These are phyloP conservation scores for Papilio machaon DNA, from an alignment of 1,140 invertebrate species.

Conservation along the genomic window DNA sequence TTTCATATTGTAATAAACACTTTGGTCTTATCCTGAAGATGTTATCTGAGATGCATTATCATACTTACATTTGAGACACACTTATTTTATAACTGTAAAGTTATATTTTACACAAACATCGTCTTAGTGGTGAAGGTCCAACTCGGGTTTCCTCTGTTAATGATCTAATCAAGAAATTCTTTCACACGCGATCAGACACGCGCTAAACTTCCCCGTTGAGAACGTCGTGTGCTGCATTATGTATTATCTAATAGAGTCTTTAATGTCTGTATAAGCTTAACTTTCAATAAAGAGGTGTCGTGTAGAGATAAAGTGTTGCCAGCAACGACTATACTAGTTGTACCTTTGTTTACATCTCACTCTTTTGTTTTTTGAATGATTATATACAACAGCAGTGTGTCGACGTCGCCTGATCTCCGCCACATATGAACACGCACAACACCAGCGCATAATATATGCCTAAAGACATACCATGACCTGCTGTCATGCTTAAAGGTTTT, in stretches of 20 bases:
- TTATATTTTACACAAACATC: background rate
- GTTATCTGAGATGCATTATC: background rate
- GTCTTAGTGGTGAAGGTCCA: background rate
- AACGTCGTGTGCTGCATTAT: background rate
- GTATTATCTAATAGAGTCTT: background rate
- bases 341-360: no score
- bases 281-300: background rate
- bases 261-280: background rate
- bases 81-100: background rate
- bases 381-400: no score
- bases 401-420: no score
- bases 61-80: background rate
- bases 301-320: background rate
- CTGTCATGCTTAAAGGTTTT: no score
- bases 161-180: constrained; percentile 9
- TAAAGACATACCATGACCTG: no score
- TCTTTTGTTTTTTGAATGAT: no score
- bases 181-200: background rate
- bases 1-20: background rate
- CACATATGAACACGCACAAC: no score
- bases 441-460: no score
- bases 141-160: background rate
- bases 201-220: background rate
- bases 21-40: background rate
- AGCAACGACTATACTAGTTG: no score